Evolutionary conservation across 2,113 vertebrate genomes (phyloP).

Genomic region (Corythaixoides concolor): DNA sequence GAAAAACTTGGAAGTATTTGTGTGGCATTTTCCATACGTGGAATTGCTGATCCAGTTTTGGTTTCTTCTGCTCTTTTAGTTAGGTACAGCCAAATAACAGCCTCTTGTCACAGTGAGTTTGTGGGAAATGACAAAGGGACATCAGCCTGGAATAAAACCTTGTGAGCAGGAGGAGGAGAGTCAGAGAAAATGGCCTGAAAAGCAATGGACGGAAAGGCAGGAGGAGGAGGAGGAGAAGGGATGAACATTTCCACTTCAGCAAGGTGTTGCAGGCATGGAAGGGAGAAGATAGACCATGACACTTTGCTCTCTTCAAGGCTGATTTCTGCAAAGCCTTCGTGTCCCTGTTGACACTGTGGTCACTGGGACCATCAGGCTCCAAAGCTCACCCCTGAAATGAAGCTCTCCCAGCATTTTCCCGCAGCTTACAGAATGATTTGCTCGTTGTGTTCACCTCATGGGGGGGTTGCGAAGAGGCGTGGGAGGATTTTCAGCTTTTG

Average conservation of each 20-base stretch:
- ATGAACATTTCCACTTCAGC: background rate
- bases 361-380: background rate
- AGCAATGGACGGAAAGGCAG: background rate
- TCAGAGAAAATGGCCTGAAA: background rate
- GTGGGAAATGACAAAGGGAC: background rate
- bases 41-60: slow-evolving; percentile 1
- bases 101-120: background rate
- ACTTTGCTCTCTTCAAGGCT: background rate
- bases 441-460: background rate
- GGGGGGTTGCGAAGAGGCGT: background rate
- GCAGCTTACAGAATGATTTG: background rate
- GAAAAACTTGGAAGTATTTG: background rate
- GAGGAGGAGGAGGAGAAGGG: background rate
- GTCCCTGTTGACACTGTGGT: background rate
- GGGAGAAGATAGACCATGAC: background rate
- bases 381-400: background rate
- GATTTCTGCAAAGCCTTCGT: background rate
- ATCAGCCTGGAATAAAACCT: background rate
- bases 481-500: background rate
- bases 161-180: background rate
- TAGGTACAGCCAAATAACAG: background rate
- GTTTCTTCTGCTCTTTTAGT: background rate
- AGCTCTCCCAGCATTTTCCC: background rate
- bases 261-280: background rate
- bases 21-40: background rate